Evolutionary conservation across 2,113 vertebrate species (phyloP), one percentile per base, ranked within the genome.

Genomic region (Aspiorhynchus laticeps): DNA sequence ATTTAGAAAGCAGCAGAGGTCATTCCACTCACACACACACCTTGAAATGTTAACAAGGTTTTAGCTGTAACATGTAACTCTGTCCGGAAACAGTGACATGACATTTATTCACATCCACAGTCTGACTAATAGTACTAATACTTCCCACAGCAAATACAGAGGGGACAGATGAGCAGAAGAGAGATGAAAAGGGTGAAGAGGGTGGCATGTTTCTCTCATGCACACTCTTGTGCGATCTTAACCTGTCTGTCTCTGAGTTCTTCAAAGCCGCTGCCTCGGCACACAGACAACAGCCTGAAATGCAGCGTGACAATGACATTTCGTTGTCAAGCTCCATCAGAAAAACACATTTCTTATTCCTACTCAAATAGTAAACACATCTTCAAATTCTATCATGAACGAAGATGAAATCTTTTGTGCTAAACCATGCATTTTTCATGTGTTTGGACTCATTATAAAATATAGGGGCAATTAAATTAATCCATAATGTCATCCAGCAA

Each of bases 21-120:
- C 10, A 1, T 83, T 86, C 80, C 87, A 83, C 82, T 75, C 88
- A 76, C 38, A 88, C 31, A 12, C 10, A 1, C 80, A 89, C 31
- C 41, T 91, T 92, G 48, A 89, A 43, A 92, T 90, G 85, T 88
- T 88, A 90, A 93, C 91, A 28, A 90, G 79, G 77, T 87, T 88
- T 67, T 56, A 83, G 15, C 89, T 88, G 61, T 69, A 76, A 83
- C 65, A 87, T 86, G 81, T 85, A 88, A 88, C 79, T 85, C 65
- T 85, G 85, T 73, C 56, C 46, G 83, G 51, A 87, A 89, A 89
- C 88, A 80, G 69, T 24, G 46, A 77, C 67, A 61, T 92, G 89
- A 89, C 89, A 90, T 90, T 90, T 86, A 59, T 75, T 80, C 86
- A 80, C 84, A 59, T 10, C 26, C 33, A 78, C 19, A 76, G 24